Evolutionary conservation across 2,113 vertebrate genomes (phyloP).

Genomic region (Mesoclemmys tuberculata): DNA sequence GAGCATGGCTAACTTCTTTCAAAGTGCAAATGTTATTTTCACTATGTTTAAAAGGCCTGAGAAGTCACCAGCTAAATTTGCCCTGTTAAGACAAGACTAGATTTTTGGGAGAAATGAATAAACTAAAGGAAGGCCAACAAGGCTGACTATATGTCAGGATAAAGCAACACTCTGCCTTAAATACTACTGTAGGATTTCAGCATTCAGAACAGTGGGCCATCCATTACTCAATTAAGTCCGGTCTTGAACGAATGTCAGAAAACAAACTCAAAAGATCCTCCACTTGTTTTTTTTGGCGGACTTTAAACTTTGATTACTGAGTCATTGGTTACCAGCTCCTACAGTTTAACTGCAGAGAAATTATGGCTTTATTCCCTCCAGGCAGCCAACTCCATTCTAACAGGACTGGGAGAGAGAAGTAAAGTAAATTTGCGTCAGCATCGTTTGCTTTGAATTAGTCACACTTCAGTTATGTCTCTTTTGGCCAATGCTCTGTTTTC

Average conservation of each 20-base stretch:
- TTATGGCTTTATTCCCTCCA: background rate
- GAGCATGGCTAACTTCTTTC: background rate
- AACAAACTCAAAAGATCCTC: background rate
- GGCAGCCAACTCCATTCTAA: background rate
- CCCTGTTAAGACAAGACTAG: background rate
- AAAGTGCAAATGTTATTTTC: background rate
- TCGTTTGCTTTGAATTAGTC: conserved; percentile 77
- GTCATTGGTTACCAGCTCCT: background rate
- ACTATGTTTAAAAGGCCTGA: background rate
- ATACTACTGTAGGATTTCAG: background rate
- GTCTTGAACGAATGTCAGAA: background rate
- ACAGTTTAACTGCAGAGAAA: background rate
- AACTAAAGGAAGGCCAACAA: background rate
- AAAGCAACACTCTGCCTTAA: background rate
- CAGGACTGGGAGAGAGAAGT: conserved; percentile 19
- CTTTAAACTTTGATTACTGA: background rate
- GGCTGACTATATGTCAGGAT: background rate
- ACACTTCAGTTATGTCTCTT: conserved; percentile 80
- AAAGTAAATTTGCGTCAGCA: conserved; percentile 67
- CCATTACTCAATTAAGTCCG: background rate
- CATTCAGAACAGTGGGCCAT: background rate
- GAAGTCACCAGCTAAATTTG: background rate
- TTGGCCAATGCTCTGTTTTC: conserved; percentile 74
- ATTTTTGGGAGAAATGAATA: background rate
- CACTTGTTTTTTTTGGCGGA: background rate